These are phyloP conservation scores for Phrynocephalus guinanensis DNA, from an alignment of 2,797 vertebrate genomes.

Conservation along the genomic window DNA sequence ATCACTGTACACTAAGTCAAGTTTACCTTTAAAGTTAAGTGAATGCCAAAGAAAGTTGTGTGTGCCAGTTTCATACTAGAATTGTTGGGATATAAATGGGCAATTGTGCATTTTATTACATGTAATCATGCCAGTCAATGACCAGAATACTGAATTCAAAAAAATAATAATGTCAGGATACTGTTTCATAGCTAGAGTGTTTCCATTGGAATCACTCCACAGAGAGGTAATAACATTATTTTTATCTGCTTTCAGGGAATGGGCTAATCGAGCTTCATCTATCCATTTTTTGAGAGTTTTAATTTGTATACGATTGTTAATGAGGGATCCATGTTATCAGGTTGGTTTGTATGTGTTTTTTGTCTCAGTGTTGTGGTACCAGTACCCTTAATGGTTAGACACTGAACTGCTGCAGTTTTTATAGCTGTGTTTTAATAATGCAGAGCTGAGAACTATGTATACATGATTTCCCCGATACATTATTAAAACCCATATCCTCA, in stretches of 20 bases:
- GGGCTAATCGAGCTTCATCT: constrained; percentile 81
- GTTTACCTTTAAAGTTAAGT: background rate
- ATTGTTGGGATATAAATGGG: background rate
- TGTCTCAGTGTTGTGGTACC: background rate
- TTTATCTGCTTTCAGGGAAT: constrained; percentile 79
- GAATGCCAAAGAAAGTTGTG: background rate
- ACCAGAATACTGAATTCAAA: background rate
- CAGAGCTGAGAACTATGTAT: background rate
- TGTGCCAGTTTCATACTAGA: background rate
- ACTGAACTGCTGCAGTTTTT: background rate
- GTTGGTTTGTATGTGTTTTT: constrained; percentile 71
- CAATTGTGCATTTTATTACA: background rate
- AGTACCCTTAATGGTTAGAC: background rate
- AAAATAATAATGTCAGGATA: background rate
- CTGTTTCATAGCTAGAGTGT: background rate
- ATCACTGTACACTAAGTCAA: background rate
- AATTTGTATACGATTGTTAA: constrained; percentile 87
- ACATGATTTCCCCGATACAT: background rate
- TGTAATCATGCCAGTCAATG: background rate
- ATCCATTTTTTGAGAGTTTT: constrained; percentile 85
- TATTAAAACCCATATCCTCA: background rate
- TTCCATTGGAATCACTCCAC: background rate
- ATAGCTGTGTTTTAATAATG: background rate
- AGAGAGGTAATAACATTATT: constrained; percentile 14
- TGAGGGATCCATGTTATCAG: constrained; percentile 88